Evolutionary conservation across 2,113 vertebrate genomes (phyloP).

Genomic region (Ictidomys tridecemlineatus): DNA sequence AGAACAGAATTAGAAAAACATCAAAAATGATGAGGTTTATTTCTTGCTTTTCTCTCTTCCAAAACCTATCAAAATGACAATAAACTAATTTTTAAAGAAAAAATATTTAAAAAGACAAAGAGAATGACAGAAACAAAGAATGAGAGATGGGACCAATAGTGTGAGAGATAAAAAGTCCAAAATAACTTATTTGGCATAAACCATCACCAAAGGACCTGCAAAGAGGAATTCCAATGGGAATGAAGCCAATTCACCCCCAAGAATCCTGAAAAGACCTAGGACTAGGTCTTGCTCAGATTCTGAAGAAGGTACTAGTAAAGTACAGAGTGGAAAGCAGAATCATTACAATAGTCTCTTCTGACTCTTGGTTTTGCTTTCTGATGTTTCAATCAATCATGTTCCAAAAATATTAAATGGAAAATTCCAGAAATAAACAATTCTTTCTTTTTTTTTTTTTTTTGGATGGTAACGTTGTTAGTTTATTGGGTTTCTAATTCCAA

Average conservation of each 20-base stretch:
- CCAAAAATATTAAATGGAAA: background rate
- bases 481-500: too few relatives aligned
- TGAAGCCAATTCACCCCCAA: background rate
- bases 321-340: background rate
- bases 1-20: constrained; percentile 32
- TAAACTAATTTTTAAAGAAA: background rate
- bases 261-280: background rate
- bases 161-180: background rate
- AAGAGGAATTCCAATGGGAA: background rate
- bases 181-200: background rate
- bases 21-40: background rate
- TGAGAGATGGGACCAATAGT: background rate
- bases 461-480: too few relatives aligned
- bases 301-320: background rate
- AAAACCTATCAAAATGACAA: constrained; percentile 23
- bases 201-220: background rate
- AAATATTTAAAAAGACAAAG: background rate
- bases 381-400: background rate
- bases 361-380: background rate
- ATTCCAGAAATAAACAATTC: background rate
- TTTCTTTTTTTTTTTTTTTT: background rate
- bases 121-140: background rate
- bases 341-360: background rate
- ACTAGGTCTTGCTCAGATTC: background rate
- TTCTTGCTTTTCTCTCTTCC: constrained; percentile 13